Conservation (phyloP, 1,140 invertebrate genomes). For the Halictus rubicundus region DNA sequence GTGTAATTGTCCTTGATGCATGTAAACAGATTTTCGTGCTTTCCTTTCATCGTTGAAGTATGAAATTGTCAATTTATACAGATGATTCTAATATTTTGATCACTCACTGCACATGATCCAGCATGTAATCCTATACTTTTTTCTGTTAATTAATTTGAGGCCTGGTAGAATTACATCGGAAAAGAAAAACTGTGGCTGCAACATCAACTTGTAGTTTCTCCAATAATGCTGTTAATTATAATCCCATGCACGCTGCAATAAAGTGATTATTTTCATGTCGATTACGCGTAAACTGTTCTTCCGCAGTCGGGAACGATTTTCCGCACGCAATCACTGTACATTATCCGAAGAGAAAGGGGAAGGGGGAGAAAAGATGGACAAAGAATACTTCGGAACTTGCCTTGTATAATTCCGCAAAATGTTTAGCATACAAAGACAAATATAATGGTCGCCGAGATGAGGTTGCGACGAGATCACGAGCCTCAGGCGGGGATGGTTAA, state of each 20-base stretch:
- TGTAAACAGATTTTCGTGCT: too few relatives aligned
- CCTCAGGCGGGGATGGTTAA: slow-evolving; percentile 72
- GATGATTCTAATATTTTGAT: too few relatives aligned
- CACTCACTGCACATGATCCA: too few relatives aligned
- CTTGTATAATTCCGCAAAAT: slow-evolving; percentile 73
- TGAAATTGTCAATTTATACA: too few relatives aligned
- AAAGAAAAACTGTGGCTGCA: too few relatives aligned
- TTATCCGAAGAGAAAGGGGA: background rate
- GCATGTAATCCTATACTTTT: too few relatives aligned
- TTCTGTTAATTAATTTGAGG: too few relatives aligned
- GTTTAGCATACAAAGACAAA: slow-evolving; percentile 78
- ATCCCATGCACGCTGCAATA: background rate
- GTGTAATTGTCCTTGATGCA: too few relatives aligned
- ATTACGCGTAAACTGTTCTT: background rate
- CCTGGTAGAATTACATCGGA: too few relatives aligned
- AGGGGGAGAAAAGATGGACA: slow-evolving; percentile 27
- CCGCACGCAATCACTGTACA: slow-evolving; percentile 10
- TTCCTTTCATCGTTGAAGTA: too few relatives aligned
- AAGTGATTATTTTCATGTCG: background rate
- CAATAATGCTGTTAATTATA: background rate
- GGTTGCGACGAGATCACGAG: slow-evolving; percentile 70
- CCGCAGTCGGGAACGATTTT: background rate
- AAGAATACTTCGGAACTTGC: slow-evolving; percentile 57
- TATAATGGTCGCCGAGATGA: slow-evolving; percentile 76
- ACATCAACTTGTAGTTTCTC: too few relatives aligned